Evolutionary conservation across 1,140 invertebrate species (phyloP).

Genomic region (Hypsibius dujardini): DNA sequence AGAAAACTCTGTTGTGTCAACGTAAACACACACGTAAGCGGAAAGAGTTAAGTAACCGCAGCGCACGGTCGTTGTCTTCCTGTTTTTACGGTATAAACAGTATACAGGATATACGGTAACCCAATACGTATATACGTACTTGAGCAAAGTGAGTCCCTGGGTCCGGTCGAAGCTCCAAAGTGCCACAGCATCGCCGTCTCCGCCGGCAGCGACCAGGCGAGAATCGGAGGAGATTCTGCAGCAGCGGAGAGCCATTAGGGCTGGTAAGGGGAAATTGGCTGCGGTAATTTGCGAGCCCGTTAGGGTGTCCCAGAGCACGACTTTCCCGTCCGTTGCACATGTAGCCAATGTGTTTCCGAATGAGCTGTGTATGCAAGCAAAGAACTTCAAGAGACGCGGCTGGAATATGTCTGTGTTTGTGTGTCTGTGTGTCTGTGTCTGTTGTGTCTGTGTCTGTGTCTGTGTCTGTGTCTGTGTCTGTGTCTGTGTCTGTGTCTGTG

Average conservation of each 20-base stretch:
- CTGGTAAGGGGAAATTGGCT: conserved; percentile 27
- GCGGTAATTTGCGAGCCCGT: conserved; percentile 24
- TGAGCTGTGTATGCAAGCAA: conserved; percentile 15
- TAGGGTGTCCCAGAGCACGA: conserved; percentile 30
- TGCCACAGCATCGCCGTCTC: conserved; percentile 31
- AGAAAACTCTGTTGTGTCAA: conserved; percentile 25
- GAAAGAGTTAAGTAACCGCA: too few relatives aligned
- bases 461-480: too few relatives aligned
- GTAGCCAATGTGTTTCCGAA: conserved; percentile 29
- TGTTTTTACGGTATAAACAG: too few relatives aligned
- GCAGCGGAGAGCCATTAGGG: conserved; percentile 27
- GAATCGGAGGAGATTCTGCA: conserved; percentile 31
- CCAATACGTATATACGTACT: conserved; percentile 23
- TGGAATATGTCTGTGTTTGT: too few relatives aligned
- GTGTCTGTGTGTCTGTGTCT: too few relatives aligned
- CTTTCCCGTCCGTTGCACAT: conserved; percentile 31
- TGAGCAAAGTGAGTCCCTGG: conserved; percentile 22
- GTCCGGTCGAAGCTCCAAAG: conserved; percentile 30
- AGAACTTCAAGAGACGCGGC: too few relatives aligned
- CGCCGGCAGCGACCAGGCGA: conserved; percentile 27
- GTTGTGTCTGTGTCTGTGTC: too few relatives aligned
- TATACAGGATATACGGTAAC: neutral
- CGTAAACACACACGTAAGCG: too few relatives aligned
- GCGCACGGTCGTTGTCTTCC: too few relatives aligned
- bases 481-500: too few relatives aligned